Evolutionary conservation across 2,888 invertebrate species (phyloP), one percentile per base, ranked within the genome.

Genomic region (Drosophila suboccidentalis): DNA sequence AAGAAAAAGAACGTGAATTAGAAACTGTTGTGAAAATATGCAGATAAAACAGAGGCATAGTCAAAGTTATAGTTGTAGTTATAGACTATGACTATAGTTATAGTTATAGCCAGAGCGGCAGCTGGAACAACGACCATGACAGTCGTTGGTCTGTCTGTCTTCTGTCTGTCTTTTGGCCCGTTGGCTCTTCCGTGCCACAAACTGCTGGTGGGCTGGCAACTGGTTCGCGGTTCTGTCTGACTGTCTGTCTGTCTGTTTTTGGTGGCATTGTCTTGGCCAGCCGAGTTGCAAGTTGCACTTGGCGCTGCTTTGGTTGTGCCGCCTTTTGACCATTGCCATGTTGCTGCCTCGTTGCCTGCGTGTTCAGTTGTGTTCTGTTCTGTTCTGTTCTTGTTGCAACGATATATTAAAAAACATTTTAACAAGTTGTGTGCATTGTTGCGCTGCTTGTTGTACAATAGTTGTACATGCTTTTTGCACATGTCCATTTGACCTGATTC

Each of bases 401-500:
- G 41, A 51, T 70, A 63, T 75, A 75, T 75, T 60, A 71, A 71
- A 75, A 65, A 75, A 61, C 51, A 63, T 64, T 75, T 76, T 68
- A 76, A 76, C 75, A 76, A 75, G 78, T 82, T 84, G 75, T 68
- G 75, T 38, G 66, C 75, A 75, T 76, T 76, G 76, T 76, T 76
- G 60, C 39, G 65, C 74, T 46, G 29, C 77, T 73, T 77, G 75
- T 78, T 71, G 63, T 69, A 79, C 81, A 69, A 74, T 72, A 68
- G 64, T 82, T 67, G 69, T 53, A 82, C 85, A 82, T 71, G 72
- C 46, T 71, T 77, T 73, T 82, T 81, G 79, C 83, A 83, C 83
- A 83, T 75, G 84, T 87, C 84, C 84, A 79, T 77, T 68, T 84
- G 84, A 84, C 84, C 84, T 65, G 78, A 83, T 83, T 84, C 60